phyloP scores from a whole-genome alignment of 2,797 vertebrate genomes.

The Scyliorhinus canicula region DNA sequence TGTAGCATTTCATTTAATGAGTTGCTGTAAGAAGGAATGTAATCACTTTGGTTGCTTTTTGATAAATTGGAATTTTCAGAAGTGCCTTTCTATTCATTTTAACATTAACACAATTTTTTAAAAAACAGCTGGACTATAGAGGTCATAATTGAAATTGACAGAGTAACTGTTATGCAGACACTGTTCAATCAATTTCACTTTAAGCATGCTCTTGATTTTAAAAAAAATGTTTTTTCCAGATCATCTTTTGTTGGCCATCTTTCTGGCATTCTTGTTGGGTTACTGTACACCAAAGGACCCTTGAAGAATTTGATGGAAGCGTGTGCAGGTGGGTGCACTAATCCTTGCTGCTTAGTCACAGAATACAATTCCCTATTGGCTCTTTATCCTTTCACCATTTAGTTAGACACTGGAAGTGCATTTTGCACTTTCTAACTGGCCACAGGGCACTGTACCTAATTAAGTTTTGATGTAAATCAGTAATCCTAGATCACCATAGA shows the following conservation, averaged over 20 bases:
- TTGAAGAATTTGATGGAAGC: conserved; percentile 70
- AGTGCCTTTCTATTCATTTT: background rate
- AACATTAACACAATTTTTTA: conserved; percentile 19
- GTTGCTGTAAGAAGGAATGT: background rate
- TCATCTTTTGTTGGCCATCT: conserved; percentile 86
- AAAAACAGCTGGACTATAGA: conserved; percentile 24
- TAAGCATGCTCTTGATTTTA: conserved; percentile 40
- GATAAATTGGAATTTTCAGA: background rate
- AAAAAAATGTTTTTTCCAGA: conserved; percentile 55
- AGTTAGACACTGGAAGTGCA: background rate
- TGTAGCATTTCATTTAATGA: background rate
- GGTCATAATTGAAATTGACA: conserved; percentile 28
- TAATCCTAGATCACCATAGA: background rate
- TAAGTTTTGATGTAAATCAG: background rate
- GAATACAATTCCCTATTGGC: background rate
- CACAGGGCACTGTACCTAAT: background rate
- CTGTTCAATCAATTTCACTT: conserved; percentile 25
- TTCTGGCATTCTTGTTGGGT: conserved; percentile 84
- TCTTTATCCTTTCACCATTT: background rate
- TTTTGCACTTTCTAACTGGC: background rate
- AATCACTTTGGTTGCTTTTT: background rate
- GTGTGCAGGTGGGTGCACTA: conserved; percentile 64
- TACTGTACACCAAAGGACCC: conserved; percentile 79
- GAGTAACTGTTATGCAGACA: conserved; percentile 40
- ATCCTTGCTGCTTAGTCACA: background rate